Base-by-base conservation (phyloP, 2,888 invertebrate species). In the Tuta absoluta region DNA sequence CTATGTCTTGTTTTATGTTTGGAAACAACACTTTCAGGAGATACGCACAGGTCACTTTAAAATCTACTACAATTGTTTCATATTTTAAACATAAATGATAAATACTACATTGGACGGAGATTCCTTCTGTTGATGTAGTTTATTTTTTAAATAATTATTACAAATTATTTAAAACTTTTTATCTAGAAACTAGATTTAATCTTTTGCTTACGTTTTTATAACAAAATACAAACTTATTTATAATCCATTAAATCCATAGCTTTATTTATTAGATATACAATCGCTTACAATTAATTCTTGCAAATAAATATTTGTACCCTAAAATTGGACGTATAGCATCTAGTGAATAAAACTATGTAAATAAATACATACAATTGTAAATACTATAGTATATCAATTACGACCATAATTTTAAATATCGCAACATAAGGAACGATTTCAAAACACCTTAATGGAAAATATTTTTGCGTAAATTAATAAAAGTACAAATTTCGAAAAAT, bases 241-340 rank as follows among this genome's bases (percentile, higher is more conserved):
- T 45, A 14, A 41, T 12, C 45, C 45, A 45, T 17, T 45, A 45
- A n/a, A 45, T 45, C 5, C 17, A 45, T 45, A 14, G n/a, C 12
- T 3, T 45, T 45, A 45, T 45, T 45, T 45, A 45, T n/a, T 45
- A 45, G 45, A 45, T 45, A 45, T 17, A n/a, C 17, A 45, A 45
- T 45, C 17, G 17, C 45, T 45, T 23, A 61, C 23, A 53, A 62
- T 56, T 53, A 38, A 19, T 11, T 37, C 37, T 57, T 37, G 23
- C 24, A 57, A 33, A 57, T 57, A 33, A 62, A 62, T 53, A 62
- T 62, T 62, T 62, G 62, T 62, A 62, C 62, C 62, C 23, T 23
- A 62, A 14, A 61, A 63, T 62, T 58, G 58, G 17, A 58, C 17
- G 38, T 63, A 41, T 28, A 57, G 8, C 19, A 49, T 49, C 21